Conservation (phyloP, 2,113 vertebrate species). For the Fregata magnificens region DNA sequence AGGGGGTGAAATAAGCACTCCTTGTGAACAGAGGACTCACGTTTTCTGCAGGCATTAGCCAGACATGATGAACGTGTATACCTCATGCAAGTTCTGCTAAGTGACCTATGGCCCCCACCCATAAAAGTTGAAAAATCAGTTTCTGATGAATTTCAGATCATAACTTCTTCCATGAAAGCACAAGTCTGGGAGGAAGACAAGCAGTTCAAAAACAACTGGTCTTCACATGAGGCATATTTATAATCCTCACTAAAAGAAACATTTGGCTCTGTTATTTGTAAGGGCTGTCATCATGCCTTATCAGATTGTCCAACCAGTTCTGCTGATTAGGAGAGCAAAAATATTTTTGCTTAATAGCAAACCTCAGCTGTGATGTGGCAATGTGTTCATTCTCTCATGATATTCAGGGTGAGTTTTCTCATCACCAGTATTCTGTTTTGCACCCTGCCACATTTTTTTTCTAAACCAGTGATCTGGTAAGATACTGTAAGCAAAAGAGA, state of each 20-base stretch:
- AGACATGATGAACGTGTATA: neutral
- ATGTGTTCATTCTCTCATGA: neutral
- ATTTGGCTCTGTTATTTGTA: neutral
- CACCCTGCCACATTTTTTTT: neutral
- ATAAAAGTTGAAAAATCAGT: neutral
- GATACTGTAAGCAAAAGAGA: neutral
- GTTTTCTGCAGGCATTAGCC: neutral
- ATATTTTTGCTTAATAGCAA: neutral
- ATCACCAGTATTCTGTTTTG: neutral
- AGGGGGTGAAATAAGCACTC: neutral
- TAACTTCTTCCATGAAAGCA: neutral
- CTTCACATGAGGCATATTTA: neutral
- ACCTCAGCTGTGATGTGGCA: neutral
- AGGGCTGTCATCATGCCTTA: neutral
- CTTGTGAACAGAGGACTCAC: neutral
- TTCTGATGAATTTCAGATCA: neutral
- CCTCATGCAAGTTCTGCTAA: neutral
- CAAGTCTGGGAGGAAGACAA: neutral
- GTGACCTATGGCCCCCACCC: neutral
- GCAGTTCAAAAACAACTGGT: neutral
- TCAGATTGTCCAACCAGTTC: neutral
- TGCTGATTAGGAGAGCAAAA: neutral
- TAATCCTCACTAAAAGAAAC: neutral
- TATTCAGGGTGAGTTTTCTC: neutral
- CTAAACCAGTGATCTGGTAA: neutral